Conservation (phyloP, 2,113 vertebrate genomes). For the Petrocephalus microphthalmus region DNA sequence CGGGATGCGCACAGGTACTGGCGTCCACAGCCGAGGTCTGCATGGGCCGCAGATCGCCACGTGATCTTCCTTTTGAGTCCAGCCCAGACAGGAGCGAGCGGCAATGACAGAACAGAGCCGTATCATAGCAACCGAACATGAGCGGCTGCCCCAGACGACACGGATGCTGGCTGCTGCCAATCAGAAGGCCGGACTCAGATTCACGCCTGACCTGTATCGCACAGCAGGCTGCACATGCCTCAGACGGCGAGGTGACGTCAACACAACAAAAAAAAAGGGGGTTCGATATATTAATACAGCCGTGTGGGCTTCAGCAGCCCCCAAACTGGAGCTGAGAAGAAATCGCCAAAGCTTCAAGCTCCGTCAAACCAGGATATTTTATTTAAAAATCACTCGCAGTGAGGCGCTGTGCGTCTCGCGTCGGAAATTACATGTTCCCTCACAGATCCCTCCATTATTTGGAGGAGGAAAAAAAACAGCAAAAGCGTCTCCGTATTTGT, state of each 20-base stretch:
- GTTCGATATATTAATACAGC: neutral
- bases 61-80: neutral
- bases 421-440: constrained; percentile 48
- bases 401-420: constrained; percentile 51
- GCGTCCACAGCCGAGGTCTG: neutral
- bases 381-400: constrained; percentile 67
- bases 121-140: constrained; percentile 3
- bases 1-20: neutral
- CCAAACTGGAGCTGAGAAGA: neutral
- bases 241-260: neutral
- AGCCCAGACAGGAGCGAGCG: neutral
- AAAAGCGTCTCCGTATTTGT: constrained; percentile 81
- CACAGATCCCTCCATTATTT: constrained; percentile 72
- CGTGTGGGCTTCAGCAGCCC: neutral
- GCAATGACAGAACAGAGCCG: neutral
- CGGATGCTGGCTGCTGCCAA: neutral
- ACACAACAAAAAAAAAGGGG: neutral
- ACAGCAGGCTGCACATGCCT: neutral
- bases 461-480: constrained; percentile 79
- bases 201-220: neutral
- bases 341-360: neutral
- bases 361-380: constrained; percentile 52
- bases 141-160: neutral
- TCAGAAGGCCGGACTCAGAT: neutral
- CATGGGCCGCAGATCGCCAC: neutral